phyloP scores from a whole-genome alignment of 2,888 invertebrate genomes.

The Halictus quadricinctus region DNA sequence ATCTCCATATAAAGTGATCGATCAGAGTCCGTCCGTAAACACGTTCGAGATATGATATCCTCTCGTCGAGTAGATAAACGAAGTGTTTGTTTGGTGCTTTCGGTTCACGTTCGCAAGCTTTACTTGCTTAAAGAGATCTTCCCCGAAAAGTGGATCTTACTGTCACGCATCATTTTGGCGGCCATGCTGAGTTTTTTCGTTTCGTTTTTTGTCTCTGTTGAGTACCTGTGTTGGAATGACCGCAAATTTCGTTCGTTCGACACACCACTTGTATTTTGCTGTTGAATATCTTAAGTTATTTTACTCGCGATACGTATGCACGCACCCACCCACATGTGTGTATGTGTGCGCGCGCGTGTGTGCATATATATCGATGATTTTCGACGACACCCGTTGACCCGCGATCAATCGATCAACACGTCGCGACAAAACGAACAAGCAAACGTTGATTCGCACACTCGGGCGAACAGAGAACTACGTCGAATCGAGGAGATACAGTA shows the following conservation, averaged over 20 bases:
- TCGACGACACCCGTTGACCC: conserved; percentile 29
- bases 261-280: conserved; percentile 71
- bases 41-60: conserved; percentile 67
- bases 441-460: neutral
- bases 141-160: conserved; percentile 65
- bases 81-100: conserved; percentile 76
- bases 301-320: conserved; percentile 31
- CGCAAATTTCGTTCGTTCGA: conserved; percentile 73
- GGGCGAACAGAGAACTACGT: conserved; percentile 30
- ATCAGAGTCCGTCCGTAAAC: conserved; percentile 69
- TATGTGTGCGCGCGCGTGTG: neutral
- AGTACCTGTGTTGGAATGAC: conserved; percentile 76
- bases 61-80: conserved; percentile 71
- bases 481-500: conserved; percentile 35
- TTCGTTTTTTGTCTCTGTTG: conserved; percentile 62
- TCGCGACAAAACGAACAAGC: conserved; percentile 26
- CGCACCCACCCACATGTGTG: neutral
- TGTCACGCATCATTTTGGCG: conserved; percentile 73
- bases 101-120: conserved; percentile 78
- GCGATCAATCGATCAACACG: conserved; percentile 25
- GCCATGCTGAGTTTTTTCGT: conserved; percentile 69
- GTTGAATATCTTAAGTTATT: conserved; percentile 62
- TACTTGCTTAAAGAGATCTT: conserved; percentile 76
- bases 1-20: conserved; percentile 66
- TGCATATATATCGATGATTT: conserved; percentile 34